These are phyloP conservation scores for Pterocles burchelli DNA, from an alignment of 2,113 vertebrate species.

Conservation along the genomic window DNA sequence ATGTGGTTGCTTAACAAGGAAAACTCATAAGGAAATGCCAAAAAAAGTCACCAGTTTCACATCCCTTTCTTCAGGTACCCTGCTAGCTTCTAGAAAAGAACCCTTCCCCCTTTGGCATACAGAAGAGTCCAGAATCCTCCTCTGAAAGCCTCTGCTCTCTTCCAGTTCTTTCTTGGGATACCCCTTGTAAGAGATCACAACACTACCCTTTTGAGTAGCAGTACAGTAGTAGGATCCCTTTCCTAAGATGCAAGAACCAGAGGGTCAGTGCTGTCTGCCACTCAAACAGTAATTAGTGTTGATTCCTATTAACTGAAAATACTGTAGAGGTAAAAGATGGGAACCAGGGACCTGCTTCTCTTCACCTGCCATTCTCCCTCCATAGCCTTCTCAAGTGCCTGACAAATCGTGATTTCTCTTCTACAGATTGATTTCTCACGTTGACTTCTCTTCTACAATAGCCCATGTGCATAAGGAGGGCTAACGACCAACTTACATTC, in stretches of 20 bases:
- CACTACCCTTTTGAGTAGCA: background rate
- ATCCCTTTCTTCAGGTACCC: background rate
- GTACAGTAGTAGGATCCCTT: background rate
- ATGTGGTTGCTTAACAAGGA: background rate
- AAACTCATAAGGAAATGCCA: background rate
- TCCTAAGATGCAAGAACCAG: background rate
- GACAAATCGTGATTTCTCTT: background rate
- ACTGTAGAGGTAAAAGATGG: background rate
- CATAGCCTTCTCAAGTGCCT: background rate
- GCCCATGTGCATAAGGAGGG: rapidly evolving
- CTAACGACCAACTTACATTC: background rate
- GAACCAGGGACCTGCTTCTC: background rate
- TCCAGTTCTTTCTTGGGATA: background rate
- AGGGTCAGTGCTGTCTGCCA: background rate
- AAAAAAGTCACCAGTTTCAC: background rate
- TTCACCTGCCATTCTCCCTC: background rate
- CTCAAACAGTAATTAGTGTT: background rate
- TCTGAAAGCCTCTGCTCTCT: background rate
- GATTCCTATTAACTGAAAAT: background rate
- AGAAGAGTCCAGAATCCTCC: background rate
- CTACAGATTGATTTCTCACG: background rate
- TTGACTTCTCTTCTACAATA: background rate
- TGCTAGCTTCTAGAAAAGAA: background rate
- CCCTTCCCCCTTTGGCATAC: background rate
- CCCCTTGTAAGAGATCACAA: background rate